These are phyloP conservation scores for Anthoscopus minutus DNA, from an alignment of 2,113 vertebrate genomes.

Conservation along the genomic window DNA sequence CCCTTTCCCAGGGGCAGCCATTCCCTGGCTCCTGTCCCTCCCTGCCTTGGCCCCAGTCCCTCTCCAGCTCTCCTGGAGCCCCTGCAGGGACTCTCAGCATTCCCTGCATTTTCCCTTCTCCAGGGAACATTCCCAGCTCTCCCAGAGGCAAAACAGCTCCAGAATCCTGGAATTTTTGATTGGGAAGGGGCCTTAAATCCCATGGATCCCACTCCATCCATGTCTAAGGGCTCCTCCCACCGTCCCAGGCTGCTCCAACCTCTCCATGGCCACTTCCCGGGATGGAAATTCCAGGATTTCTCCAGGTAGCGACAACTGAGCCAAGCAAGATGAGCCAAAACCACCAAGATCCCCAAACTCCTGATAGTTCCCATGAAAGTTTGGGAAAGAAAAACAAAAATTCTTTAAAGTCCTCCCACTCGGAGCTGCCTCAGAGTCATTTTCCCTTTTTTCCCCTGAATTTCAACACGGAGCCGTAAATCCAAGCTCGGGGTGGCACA, in stretches of 20 bases:
- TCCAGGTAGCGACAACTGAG: rapidly evolving
- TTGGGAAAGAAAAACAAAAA: neutral
- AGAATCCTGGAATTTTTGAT: neutral
- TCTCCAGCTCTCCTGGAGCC: neutral
- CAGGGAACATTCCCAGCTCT: neutral
- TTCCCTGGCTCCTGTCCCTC: neutral
- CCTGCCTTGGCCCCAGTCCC: neutral
- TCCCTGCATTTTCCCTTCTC: neutral
- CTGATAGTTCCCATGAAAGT: neutral
- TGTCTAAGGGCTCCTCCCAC: rapidly evolving
- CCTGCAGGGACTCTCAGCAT: neutral
- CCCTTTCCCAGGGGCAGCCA: neutral
- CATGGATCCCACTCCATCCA: neutral
- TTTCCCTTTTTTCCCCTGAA: neutral
- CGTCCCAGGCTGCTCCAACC: neutral
- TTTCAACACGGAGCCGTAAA: constrained; percentile 48
- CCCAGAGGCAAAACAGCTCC: too few relatives aligned
- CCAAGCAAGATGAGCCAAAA: neutral
- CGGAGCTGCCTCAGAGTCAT: neutral
- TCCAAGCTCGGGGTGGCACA: constrained; percentile 9
- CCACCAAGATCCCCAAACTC: neutral
- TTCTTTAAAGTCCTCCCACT: rapidly evolving
- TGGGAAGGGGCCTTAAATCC: neutral
- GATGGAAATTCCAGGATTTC: neutral
- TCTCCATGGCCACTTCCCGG: neutral